These are phyloP conservation scores for Pelecanoides urinatrix DNA, from an alignment of 2,113 vertebrate species.

Conservation along the genomic window DNA sequence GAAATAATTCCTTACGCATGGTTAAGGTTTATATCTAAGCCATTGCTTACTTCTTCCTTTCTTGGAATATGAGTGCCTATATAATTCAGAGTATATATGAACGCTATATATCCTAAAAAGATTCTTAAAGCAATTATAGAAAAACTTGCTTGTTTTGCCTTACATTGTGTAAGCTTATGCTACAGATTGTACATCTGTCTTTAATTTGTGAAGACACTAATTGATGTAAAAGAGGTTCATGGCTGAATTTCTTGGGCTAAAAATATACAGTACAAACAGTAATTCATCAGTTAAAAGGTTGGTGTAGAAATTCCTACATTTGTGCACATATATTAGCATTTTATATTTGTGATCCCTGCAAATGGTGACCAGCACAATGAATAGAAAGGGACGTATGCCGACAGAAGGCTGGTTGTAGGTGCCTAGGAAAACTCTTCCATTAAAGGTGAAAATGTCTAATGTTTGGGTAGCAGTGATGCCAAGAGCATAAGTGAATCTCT, in stretches of 20 bases:
- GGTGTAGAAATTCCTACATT: neutral
- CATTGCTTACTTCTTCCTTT: neutral
- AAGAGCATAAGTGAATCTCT: neutral
- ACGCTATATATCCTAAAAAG: neutral
- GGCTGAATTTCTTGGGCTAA: neutral
- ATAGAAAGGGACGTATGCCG: fast-evolving
- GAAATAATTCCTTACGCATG: neutral
- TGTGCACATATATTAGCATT: neutral
- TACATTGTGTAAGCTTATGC: neutral
- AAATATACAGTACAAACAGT: neutral
- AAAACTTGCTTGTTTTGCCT: neutral
- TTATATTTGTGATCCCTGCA: neutral
- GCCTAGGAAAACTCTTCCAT: neutral
- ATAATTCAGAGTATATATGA: neutral
- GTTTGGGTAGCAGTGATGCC: neutral
- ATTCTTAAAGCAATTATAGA: neutral
- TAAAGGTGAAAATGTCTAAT: neutral
- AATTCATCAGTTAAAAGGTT: neutral
- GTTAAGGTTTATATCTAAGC: conserved; percentile 11
- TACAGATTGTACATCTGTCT: neutral
- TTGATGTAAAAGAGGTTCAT: neutral
- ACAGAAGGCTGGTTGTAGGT: neutral
- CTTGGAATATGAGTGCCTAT: conserved; percentile 27
- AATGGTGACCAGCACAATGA: neutral
- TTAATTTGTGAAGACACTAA: neutral